Conservation (phyloP, 2,113 vertebrate genomes). For the Hypomesus transpacificus region DNA sequence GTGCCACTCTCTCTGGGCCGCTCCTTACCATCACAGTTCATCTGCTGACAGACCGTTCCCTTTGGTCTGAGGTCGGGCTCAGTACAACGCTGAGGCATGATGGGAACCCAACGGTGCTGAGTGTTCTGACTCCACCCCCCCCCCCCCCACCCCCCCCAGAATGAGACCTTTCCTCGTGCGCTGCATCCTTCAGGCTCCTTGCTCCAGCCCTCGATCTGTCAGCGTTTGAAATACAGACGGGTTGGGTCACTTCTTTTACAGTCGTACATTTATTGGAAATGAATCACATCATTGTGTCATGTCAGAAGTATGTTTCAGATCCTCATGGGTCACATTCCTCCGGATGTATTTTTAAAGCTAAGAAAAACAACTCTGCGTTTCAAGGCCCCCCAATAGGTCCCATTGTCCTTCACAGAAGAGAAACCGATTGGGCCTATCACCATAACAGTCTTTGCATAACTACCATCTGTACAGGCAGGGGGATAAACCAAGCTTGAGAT, state of each 20-base stretch:
- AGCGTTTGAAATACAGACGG: not conserved
- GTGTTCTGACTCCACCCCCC: not conserved
- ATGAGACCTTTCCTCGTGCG: not conserved
- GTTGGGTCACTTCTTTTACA: slow-evolving; percentile 2
- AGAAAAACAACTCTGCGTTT: slow-evolving; percentile 42
- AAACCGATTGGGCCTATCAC: slow-evolving; percentile 18
- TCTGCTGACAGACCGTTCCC: not conserved
- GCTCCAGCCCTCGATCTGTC: not conserved
- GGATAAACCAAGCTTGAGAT: slow-evolving; percentile 31
- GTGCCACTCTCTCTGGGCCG: not conserved
- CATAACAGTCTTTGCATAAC: slow-evolving; percentile 57
- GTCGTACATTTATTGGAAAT: slow-evolving; percentile 26
- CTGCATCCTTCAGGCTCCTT: not conserved
- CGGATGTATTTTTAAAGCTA: slow-evolving; percentile 47
- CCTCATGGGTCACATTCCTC: slow-evolving; percentile 43
- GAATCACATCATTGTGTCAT: slow-evolving; percentile 25
- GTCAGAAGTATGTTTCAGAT: slow-evolving; percentile 36
- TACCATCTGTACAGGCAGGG: slow-evolving; percentile 14
- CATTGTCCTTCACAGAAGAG: slow-evolving; percentile 40
- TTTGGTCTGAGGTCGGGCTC: not conserved
- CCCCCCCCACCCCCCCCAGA: not conserved
- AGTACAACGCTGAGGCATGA: not conserved
- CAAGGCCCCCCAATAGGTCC: slow-evolving; percentile 43
- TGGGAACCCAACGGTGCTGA: not conserved
- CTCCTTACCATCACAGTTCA: not conserved